Evolutionary conservation across 2,113 vertebrate species (phyloP).

Genomic region (Pongo pygmaeus): DNA sequence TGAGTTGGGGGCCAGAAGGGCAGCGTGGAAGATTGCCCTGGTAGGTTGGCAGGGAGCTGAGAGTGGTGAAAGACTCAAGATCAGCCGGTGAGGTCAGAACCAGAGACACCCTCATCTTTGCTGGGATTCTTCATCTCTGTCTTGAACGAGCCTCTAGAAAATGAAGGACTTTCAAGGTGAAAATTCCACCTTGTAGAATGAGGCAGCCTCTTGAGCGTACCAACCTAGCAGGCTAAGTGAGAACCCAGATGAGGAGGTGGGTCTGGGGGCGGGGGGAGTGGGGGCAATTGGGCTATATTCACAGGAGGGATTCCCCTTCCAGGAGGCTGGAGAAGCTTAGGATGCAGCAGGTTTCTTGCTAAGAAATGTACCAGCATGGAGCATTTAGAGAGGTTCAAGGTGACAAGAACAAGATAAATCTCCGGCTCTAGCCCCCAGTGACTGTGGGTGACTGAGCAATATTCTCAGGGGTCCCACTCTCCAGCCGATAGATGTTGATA

Average conservation of each 20-base stretch:
- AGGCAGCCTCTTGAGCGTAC: not conserved
- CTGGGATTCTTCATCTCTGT: not conserved
- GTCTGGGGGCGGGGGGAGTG: not conserved
- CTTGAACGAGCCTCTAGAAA: not conserved
- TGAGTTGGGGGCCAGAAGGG: not conserved
- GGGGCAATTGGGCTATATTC: not conserved
- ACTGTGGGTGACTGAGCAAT: not conserved
- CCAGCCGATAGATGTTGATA: not conserved
- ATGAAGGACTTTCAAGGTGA: not conserved
- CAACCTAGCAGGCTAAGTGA: not conserved
- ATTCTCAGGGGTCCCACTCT: not conserved
- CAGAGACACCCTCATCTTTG: not conserved
- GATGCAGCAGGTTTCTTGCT: not conserved
- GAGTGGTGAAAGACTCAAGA: not conserved
- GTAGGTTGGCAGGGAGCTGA: not conserved
- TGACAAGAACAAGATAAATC: not conserved
- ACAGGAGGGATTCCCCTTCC: not conserved
- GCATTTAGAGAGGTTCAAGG: not conserved
- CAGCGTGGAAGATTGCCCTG: not conserved
- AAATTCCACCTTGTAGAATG: not conserved
- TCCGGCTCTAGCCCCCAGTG: not conserved
- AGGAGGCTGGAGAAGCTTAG: not conserved
- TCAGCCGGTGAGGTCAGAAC: not conserved
- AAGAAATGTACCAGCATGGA: not conserved
- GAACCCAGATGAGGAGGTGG: not conserved